Conservation (phyloP, 2,797 vertebrate genomes). For the Phylloscopus collybita region DNA sequence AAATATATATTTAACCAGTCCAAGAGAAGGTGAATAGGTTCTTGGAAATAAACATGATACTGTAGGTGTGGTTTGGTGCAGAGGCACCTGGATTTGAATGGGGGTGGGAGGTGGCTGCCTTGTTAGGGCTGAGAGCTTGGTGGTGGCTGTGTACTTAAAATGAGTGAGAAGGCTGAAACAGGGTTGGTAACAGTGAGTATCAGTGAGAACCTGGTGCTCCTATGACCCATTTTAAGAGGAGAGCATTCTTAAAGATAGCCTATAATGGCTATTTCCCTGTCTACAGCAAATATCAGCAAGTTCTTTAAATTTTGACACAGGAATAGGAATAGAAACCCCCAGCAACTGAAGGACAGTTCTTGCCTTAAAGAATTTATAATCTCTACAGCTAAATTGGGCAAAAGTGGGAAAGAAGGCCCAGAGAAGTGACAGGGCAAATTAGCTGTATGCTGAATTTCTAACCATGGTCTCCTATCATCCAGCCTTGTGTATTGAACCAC, state of each 20-base stretch:
- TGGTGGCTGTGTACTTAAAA: neutral
- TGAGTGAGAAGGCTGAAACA: neutral
- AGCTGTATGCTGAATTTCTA: neutral
- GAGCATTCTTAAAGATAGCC: neutral
- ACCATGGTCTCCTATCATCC: neutral
- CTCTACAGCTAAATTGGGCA: neutral
- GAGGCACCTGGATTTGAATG: neutral
- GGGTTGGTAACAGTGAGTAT: neutral
- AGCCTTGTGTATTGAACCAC: neutral
- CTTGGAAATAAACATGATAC: neutral
- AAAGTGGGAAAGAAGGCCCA: neutral
- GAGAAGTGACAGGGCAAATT: neutral
- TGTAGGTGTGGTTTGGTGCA: neutral
- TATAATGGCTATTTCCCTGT: neutral
- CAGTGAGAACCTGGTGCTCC: neutral
- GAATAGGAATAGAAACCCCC: neutral
- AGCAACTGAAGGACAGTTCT: neutral
- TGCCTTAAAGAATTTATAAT: neutral
- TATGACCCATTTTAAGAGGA: neutral
- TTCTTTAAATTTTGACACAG: neutral
- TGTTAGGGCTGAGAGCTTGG: neutral
- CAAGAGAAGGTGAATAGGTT: neutral
- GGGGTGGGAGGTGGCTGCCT: neutral
- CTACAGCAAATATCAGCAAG: neutral
- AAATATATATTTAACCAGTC: neutral